These are phyloP conservation scores for Hypolimnas misippus DNA, from an alignment of 2,888 invertebrate species.

Conservation along the genomic window DNA sequence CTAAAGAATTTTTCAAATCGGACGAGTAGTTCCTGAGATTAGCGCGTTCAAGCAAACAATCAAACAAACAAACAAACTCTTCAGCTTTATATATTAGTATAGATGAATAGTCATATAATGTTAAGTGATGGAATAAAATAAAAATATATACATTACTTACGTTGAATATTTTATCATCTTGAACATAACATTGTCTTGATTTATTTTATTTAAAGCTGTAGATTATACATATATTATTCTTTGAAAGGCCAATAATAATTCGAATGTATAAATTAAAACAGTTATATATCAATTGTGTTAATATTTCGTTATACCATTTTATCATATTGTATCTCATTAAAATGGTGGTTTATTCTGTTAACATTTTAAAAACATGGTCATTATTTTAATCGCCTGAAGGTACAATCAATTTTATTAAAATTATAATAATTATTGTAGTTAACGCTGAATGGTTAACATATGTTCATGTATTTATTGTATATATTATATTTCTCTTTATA, in stretches of 20 bases:
- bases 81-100: too few relatives aligned
- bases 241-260: not conserved
- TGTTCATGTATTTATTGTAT: not conserved
- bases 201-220: too few relatives aligned
- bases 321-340: conserved; percentile 7
- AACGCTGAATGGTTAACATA: not conserved
- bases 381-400: conserved; percentile 4
- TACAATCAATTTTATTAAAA: conserved; percentile 10
- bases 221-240: too few relatives aligned
- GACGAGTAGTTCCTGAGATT: too few relatives aligned
- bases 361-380: not conserved
- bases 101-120: too few relatives aligned
- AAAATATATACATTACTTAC: too few relatives aligned
- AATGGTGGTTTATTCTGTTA: conserved; percentile 5
- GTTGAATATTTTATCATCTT: too few relatives aligned
- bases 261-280: not conserved
- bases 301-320: not conserved
- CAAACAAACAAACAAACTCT: too few relatives aligned
- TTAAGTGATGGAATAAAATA: too few relatives aligned
- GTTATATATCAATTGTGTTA: not conserved
- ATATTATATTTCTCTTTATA: not conserved
- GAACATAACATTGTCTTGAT: too few relatives aligned
- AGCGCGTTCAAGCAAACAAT: too few relatives aligned
- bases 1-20: too few relatives aligned
- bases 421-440: conserved; percentile 6